Evolutionary conservation across 2,888 invertebrate species (phyloP).

Genomic region (Ectobius pallidus): DNA sequence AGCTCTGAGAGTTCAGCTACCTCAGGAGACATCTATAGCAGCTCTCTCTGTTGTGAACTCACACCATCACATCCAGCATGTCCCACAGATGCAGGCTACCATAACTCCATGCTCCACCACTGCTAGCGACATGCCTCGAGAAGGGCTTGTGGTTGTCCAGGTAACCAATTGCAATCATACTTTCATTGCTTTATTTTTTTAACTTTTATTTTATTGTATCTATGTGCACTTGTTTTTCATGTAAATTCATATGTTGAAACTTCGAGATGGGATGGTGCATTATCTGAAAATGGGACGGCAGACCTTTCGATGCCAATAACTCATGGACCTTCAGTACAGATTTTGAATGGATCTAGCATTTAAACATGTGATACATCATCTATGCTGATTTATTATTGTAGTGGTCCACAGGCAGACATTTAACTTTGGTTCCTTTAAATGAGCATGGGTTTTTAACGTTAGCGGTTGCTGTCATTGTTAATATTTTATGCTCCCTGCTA

Average conservation of each 20-base stretch:
- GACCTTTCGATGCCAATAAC: too few species aligned
- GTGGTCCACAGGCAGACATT: too few species aligned
- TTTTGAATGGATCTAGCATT: too few species aligned
- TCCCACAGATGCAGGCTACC: constrained; percentile 68
- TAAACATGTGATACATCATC: too few species aligned
- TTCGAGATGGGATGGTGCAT: too few species aligned
- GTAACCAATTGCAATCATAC: constrained; percentile 54
- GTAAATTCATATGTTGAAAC: not conserved
- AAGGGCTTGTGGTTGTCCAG: constrained; percentile 69
- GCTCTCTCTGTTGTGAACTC: constrained; percentile 70
- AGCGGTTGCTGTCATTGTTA: too few species aligned
- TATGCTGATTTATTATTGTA: too few species aligned
- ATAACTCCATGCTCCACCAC: constrained; percentile 67
- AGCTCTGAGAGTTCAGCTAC: constrained; percentile 23
- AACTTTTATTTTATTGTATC: not conserved
- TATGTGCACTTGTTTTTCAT: not conserved
- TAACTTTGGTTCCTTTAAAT: too few species aligned
- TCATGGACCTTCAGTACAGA: too few species aligned
- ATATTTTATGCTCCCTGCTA: too few species aligned
- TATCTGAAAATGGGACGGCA: too few species aligned
- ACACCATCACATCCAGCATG: constrained; percentile 49
- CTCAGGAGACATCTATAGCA: constrained; percentile 60
- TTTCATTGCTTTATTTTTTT: not conserved
- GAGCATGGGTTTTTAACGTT: too few species aligned
- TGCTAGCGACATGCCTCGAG: constrained; percentile 62